Conservation (phyloP, 1,140 invertebrate genomes). For the Triops longicaudatus region DNA sequence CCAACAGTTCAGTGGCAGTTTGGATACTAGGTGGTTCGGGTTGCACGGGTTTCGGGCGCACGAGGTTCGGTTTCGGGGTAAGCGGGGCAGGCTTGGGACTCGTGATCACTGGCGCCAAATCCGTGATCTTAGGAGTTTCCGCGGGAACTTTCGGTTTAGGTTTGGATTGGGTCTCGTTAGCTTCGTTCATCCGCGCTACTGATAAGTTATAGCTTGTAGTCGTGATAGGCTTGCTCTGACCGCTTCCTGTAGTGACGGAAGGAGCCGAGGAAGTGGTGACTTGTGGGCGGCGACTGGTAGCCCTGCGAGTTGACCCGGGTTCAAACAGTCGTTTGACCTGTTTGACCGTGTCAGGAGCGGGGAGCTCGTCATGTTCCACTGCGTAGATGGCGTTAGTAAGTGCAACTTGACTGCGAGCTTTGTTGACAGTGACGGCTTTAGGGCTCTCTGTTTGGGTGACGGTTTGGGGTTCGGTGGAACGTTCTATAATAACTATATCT, state of each 20-base stretch:
- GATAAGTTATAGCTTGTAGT: constrained; percentile 23
- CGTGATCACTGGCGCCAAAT: not conserved
- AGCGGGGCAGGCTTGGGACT: constrained; percentile 19
- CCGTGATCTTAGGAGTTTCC: constrained; percentile 16
- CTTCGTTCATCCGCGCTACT: constrained; percentile 22
- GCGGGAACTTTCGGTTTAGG: not conserved
- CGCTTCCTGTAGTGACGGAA: not conserved
- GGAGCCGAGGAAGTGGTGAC: not conserved
- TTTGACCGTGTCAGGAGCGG: constrained; percentile 74
- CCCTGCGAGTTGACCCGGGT: constrained; percentile 35
- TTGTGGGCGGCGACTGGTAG: constrained; percentile 19
- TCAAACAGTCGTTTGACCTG: constrained; percentile 76
- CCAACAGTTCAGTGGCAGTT: not conserved
- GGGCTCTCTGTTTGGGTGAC: constrained; percentile 15
- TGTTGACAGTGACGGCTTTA: constrained; percentile 14
- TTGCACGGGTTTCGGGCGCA: constrained; percentile 15
- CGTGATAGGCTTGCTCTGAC: not conserved
- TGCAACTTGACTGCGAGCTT: constrained; percentile 17
- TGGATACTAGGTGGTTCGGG: not conserved
- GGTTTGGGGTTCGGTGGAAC: constrained; percentile 30
- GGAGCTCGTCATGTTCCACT: constrained; percentile 67
- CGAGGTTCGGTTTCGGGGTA: constrained; percentile 20
- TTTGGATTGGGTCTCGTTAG: not conserved
- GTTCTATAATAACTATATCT: constrained; percentile 42
- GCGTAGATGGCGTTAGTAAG: constrained; percentile 35